Conservation (phyloP, 2,888 invertebrate species). For the Vandiemenella viatica region DNA sequence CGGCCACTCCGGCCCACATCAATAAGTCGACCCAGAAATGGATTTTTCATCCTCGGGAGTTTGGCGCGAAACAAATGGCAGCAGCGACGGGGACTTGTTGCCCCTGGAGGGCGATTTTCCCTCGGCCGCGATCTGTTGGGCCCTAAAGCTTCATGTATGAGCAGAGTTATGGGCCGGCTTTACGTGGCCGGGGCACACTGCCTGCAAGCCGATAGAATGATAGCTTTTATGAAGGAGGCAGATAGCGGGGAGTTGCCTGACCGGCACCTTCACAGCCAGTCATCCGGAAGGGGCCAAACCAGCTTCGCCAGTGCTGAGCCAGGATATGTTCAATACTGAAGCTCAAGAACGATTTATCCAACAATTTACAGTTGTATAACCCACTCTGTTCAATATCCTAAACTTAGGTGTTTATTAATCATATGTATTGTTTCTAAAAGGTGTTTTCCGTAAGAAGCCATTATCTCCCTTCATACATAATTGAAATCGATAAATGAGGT, state of each 20-base stretch:
- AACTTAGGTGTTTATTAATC: too few relatives aligned
- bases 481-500: too few relatives aligned
- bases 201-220: constrained; percentile 8
- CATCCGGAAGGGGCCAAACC: too few relatives aligned
- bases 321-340: too few relatives aligned
- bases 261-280: too few relatives aligned
- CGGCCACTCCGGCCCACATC: constrained; percentile 27
- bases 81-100: constrained; percentile 2
- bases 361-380: too few relatives aligned
- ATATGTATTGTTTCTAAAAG: too few relatives aligned
- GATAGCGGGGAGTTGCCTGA: not conserved
- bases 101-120: constrained; percentile 11
- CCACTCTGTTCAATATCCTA: too few relatives aligned
- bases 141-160: constrained; percentile 9
- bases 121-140: constrained; percentile 7
- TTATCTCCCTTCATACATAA: too few relatives aligned
- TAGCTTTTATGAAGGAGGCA: constrained; percentile 12
- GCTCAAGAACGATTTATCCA: too few relatives aligned
- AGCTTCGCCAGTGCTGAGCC: too few relatives aligned
- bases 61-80: constrained; percentile 10
- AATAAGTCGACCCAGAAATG: constrained; percentile 34
- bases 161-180: constrained; percentile 14
- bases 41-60: constrained; percentile 31
- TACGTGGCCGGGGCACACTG: not conserved
- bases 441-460: too few relatives aligned